Percentiles rank a stretch among this genome's conserved stretches.
phyloP scores from a whole-genome alignment of 2,113 vertebrate species.

The Alethe castanea region DNA sequence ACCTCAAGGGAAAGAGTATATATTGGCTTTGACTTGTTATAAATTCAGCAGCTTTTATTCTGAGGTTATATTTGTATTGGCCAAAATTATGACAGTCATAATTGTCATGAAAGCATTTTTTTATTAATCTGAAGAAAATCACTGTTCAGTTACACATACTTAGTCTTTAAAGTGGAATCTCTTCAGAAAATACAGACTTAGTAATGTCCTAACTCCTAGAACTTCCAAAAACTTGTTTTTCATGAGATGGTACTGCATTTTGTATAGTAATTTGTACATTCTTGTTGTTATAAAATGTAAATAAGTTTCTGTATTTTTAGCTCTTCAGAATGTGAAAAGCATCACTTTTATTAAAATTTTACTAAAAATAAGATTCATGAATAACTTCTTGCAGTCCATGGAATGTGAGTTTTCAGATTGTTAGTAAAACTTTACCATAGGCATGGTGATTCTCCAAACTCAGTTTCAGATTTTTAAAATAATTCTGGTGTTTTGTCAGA shows the following conservation, averaged over 20 bases:
- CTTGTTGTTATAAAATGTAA: conserved; percentile 43
- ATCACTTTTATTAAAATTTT: conserved; percentile 32
- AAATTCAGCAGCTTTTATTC: background rate
- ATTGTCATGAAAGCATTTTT: background rate
- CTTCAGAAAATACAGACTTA: background rate
- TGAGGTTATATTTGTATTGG: background rate
- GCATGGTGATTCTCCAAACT: background rate
- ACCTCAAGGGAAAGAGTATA: background rate
- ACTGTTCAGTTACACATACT: background rate
- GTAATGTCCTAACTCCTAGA: background rate
- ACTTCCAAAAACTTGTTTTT: background rate
- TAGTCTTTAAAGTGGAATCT: background rate
- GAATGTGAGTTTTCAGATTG: background rate
- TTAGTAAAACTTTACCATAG: background rate
- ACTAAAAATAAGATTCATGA: background rate
- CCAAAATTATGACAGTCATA: background rate
- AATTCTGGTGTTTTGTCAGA: background rate
- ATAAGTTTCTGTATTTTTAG: conserved; percentile 28
- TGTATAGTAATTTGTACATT: conserved; percentile 25
- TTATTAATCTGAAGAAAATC: background rate
- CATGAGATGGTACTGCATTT: background rate
- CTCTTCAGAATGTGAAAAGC: conserved; percentile 33
- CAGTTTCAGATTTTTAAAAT: background rate
- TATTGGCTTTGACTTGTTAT: background rate
- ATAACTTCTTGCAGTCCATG: conserved; percentile 5